Evolutionary conservation across 2,888 invertebrate species (phyloP), one percentile per base, ranked within the genome.

Genomic region (Octodonta nipae): DNA sequence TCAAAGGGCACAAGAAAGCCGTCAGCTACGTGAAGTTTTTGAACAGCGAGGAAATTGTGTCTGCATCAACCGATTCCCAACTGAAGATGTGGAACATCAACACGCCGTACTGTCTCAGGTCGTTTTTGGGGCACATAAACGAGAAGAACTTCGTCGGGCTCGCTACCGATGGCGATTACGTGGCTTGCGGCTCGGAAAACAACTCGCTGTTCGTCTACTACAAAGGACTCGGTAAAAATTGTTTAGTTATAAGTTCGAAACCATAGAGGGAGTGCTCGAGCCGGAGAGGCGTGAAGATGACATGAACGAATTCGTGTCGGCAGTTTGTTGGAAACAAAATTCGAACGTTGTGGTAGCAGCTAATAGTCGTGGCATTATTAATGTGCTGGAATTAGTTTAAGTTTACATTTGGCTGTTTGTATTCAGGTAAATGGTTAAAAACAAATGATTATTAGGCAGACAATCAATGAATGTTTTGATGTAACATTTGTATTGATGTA

Each of bases 131-230:
- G 0, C 92, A 93, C 63, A 73, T 81, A 4, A 93, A 93, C 58
- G 92, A 92, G 64, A 92, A 92, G 62, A 92, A 92, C 62, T 93
- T 93, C 63, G 91, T 93, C 2, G 92, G 92, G 0, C 64, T 93
- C 28, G 87, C 91, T 1, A 88, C 89, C 0, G 86, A 91, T 55
- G 86, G 85, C 2, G 78, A 88, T 62, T 92, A 89, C 59, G 76
- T 93, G 15, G 88, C 89, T 1, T 92, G 91, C 62, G 92, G 92
- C 33, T 91, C 89, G 3, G 92, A 93, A 64, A 91, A 91, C 57
- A 93, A 93, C 61, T 79, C 88, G 1, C 66, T 92, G 4, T 92
- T 86, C 56, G 73, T 93, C 30, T 93, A 92, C 65, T 91, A 89
- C 63, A 81, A 86, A 54, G 87, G 86, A 1, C 64, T 93, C 36